Evolutionary conservation across 1,140 invertebrate species (phyloP).

Genomic region (Agrilus planipennis): DNA sequence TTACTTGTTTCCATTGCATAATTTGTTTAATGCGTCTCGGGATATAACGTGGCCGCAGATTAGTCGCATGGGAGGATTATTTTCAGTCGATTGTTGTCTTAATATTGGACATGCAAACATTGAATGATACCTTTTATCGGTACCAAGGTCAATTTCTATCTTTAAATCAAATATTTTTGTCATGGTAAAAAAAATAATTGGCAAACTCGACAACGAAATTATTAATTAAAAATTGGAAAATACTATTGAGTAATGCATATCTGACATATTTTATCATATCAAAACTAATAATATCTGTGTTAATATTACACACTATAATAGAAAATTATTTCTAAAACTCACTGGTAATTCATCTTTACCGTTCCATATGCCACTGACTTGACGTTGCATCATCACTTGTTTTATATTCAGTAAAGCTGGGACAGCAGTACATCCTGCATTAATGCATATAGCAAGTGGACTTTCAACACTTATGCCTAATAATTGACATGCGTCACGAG

Average conservation of each 20-base stretch:
- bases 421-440: slow-evolving; percentile 84
- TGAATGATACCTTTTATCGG: slow-evolving; percentile 86
- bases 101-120: slow-evolving; percentile 98
- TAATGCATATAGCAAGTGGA: slow-evolving; percentile 56
- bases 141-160: slow-evolving; percentile 86
- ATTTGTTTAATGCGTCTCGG: slow-evolving; percentile 88
- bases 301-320: too few species aligned
- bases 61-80: slow-evolving; percentile 93
- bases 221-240: too few species aligned
- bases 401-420: slow-evolving; percentile 89
- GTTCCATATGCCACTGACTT: slow-evolving; percentile 89
- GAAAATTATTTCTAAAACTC: too few species aligned
- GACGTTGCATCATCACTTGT: slow-evolving; percentile 91
- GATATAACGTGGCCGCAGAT: slow-evolving; percentile 98
- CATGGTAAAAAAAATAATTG: background rate
- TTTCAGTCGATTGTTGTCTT: slow-evolving; percentile 89
- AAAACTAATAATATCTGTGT: too few species aligned
- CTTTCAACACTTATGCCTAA: slow-evolving; percentile 78
- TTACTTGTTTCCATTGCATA: slow-evolving; percentile 87
- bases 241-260: too few species aligned
- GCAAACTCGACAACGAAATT: background rate
- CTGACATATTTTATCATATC: too few species aligned
- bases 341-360: slow-evolving; percentile 93
- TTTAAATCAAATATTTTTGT: slow-evolving; percentile 32
- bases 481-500: slow-evolving; percentile 82